Base-by-base conservation (phyloP, 2,113 vertebrate genomes). In the Mustela lutreola region DNA sequence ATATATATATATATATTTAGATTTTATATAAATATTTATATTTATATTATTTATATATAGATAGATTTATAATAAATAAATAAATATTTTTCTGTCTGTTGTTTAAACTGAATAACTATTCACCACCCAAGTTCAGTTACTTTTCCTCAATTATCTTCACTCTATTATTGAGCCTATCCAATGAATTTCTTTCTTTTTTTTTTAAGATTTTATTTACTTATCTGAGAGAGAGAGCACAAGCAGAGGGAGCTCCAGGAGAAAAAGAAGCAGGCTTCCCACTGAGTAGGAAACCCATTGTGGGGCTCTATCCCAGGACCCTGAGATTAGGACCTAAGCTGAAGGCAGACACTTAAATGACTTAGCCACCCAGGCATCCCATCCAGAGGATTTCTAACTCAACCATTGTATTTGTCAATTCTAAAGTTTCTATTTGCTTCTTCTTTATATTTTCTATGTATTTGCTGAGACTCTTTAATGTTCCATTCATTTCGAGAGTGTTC, bases 341-440 rank as follows among this genome's bases (percentile, higher is more conserved):
- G 53, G 16, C 53, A 56, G 53, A 56, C 53, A 56, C 16, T 56
- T 56, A 56, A 70, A 7, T 18, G 15, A 70, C 65, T 70, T 8
- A 70, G 33, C 65, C 65, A n/a, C 33, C 65, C 65, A 18, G 31
- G 31, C 31, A 7, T 31, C 53, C 36, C 42, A 94, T 12, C 53
- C 21, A 56, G 62, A 81, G 22, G 76, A n/a, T 75, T 82, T 95
- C 73, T 86, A 93, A 82, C 67, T 87, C 33, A 76, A 28, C 75
- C 58, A 45, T 50, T 90, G 11, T 65, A 56, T 79, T 85, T 80
- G 65, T 50, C 9, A 75, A 42, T 71, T 93, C 45, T 65, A 73
- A 95, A 80, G 75, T 93, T 75, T 73, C 33, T 80, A 14, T 80
- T 80, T 73, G 42, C 53, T 80, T 75, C 31, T 63, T 91, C 62